Percentiles rank a stretch among this genome's conserved stretches.
phyloP scores from a whole-genome alignment of 2,113 vertebrate genomes.

The Cariama cristata region DNA sequence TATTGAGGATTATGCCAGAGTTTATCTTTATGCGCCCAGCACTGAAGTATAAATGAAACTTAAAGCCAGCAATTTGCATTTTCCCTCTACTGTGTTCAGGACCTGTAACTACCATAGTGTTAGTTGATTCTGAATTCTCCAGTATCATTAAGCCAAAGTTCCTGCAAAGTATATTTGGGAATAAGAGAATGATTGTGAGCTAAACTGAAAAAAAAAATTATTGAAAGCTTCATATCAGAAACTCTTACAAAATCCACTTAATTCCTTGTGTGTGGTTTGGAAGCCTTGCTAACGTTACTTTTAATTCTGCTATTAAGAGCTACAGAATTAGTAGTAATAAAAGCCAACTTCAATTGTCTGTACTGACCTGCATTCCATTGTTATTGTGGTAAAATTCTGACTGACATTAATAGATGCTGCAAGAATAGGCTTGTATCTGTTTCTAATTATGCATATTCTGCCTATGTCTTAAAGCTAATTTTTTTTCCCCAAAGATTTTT shows the following conservation, averaged over 20 bases:
- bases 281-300: not conserved
- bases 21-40: not conserved
- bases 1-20: not conserved
- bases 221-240: not conserved
- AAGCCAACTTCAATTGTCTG: not conserved
- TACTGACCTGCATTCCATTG: not conserved
- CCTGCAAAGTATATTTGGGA: not conserved
- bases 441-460: not conserved
- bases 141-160: not conserved
- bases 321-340: not conserved
- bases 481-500: not conserved
- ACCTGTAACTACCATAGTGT: not conserved
- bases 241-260: not conserved
- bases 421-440: not conserved
- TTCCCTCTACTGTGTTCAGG: not conserved
- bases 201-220: not conserved
- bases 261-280: not conserved
- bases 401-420: not conserved
- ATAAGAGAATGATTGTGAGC: not conserved
- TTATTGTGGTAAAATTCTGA: not conserved
- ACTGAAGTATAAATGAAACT: not conserved
- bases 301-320: not conserved
- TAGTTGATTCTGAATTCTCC: not conserved
- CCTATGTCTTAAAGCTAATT: not conserved
- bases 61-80: not conserved